Evolutionary conservation across 2,797 vertebrate genomes (phyloP), one percentile per base, ranked within the genome.

Genomic region (Scolopax bukidnonensis): DNA sequence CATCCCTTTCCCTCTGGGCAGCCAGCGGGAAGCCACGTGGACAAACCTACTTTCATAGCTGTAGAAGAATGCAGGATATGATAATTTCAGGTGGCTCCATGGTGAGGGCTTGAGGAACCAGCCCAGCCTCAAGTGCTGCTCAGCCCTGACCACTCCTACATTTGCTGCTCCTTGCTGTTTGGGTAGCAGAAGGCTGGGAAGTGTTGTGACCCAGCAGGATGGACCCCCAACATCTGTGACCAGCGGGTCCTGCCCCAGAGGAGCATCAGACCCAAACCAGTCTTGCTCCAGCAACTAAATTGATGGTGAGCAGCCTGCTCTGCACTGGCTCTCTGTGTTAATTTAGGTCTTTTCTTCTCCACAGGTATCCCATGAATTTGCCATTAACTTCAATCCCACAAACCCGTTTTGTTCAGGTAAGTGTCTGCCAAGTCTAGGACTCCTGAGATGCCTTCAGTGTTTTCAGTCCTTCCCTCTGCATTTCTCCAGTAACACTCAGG

Each of bases 331-430:
- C 67, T 88, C 50, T 23, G 0, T 16, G 6, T 57, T 87, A 40
- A 92, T 40, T 48, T 38, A 36, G 2, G 3, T 53, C 59, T 79
- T 89, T 67, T 94, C 53, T 97, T 81, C 91, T 69, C 59, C 96
- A 50, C 96, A 99, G 99, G 99, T 99, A 38, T 99, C 99, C 60
- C 99, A 99, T 21, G 99, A 99, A 96, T 99, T 99, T 97, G 99
- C 99, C 92, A 99, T 99, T 97, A 99, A 99, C 98, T 99, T 99
- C 97, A 98, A 99, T 92, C 99, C 99, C 87, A 99, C 99, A 16
- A 99, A 99, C 97, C 99, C 99, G 0, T 99, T 99, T 97, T 99
- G 99, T 90, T 98, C 98, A 90, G 99, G 99, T 99, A 94, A 98
- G 98, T 93, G n/a, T 16, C 51, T 45, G 0, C 28, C 57, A 67